Evolutionary conservation across 2,113 vertebrate genomes (phyloP), one percentile per base, ranked within the genome.

Genomic region (Phalacrocorax brasilianus): DNA sequence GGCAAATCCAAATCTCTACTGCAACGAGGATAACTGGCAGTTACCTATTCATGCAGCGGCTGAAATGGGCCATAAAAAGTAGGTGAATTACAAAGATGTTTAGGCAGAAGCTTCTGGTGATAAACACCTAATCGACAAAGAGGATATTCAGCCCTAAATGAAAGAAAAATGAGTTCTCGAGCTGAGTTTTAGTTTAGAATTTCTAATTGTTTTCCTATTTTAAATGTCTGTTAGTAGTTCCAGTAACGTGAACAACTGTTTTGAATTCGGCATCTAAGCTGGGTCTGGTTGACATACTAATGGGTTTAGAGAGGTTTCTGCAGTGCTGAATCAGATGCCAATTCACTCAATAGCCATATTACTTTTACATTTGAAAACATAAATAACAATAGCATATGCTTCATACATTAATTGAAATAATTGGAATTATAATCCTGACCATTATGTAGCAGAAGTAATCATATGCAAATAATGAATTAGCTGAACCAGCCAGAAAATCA

Each of bases 41-140:
- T 92, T 99, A 52, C 99, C 99, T 66, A 98, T 99, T 84, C 99
- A 99, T 19, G 99, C 99, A 15, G 99, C 99, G 1, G 98, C 99
- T 35, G 97, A 99, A 95, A 99, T 99, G 71, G 98, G 99, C 55
- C 99, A 98, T 63, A 84, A 94, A 71, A 94, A 98, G 99, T 99
- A 98, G 89, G 98, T 98, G 72, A 32, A 91, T 45, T 49, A 45
- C 58, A 93, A 44, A 77, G 45, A 6, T 16, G 2, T 85, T 90
- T 77, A 55, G 44, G 50, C 47, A 71, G 38, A 70, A 58, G 23
- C 28, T 72, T 80, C 71, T 91, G 76, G 33, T 63, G 42, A 67
- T 82, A 56, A 76, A 95, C 92, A 81, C 61, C 21, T 82, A 18
- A 55, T 79, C 18, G 52, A 12, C 26, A 90, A 27, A 94, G 70